phyloP scores from a whole-genome alignment of 1,140 invertebrate species.

The Tenebrio molitor region DNA sequence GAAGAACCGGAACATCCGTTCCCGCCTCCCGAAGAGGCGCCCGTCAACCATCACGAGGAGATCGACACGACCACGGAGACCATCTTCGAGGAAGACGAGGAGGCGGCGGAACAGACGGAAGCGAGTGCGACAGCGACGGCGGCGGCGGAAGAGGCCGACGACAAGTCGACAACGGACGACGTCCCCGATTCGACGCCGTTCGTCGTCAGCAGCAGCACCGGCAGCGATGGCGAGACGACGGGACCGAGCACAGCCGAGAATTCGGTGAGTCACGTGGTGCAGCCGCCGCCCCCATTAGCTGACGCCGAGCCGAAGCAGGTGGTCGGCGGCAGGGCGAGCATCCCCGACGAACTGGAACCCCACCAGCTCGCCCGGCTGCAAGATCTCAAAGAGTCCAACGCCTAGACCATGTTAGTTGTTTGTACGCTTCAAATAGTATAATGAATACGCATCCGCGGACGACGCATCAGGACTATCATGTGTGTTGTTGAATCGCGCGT shows the following conservation, averaged over 20 bases:
- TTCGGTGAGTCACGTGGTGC: constrained; percentile 67
- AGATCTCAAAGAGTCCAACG: constrained; percentile 90
- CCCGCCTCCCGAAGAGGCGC: constrained; percentile 69
- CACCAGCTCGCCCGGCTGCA: constrained; percentile 87
- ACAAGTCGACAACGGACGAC: constrained; percentile 58
- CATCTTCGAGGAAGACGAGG: constrained; percentile 57
- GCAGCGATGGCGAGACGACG: constrained; percentile 73
- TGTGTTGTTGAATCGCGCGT: constrained; percentile 47
- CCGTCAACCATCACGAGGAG: constrained; percentile 64
- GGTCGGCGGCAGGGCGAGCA: constrained; percentile 80
- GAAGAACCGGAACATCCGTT: constrained; percentile 82
- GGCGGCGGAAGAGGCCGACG: constrained; percentile 63
- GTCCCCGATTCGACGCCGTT: constrained; percentile 71
- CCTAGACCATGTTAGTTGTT: constrained; percentile 71
- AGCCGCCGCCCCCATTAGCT: constrained; percentile 57
- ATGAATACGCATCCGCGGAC: constrained; percentile 46
- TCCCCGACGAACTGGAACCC: constrained; percentile 88
- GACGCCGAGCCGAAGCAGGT: constrained; percentile 74
- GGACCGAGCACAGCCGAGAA: constrained; percentile 75
- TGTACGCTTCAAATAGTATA: constrained; percentile 40
- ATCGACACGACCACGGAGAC: constrained; percentile 45
- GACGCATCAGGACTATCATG: constrained; percentile 20
- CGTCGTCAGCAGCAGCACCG: constrained; percentile 73
- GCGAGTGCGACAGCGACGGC: constrained; percentile 60
- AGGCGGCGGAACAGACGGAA: constrained; percentile 62